phyloP scores from a whole-genome alignment of 2,888 invertebrate species.

The Chironomus tentans region DNA sequence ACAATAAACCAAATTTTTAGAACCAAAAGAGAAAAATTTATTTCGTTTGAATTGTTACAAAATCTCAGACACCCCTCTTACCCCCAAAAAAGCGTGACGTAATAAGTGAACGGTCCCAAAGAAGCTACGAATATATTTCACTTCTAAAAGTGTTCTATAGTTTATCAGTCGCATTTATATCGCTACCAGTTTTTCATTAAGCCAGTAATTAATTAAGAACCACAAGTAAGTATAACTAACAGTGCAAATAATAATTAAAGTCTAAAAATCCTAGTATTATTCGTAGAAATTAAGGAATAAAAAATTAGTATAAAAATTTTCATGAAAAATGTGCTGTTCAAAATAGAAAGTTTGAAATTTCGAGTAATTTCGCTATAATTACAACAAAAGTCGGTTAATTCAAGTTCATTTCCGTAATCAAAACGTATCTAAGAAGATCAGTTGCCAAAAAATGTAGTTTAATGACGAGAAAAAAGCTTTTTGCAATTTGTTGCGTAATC shows the following conservation, averaged over 20 bases:
- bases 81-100: too few relatives aligned
- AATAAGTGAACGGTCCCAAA: too few relatives aligned
- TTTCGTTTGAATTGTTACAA: too few relatives aligned
- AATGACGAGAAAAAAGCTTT: background rate
- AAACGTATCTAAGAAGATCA: background rate
- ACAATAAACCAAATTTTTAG: too few relatives aligned
- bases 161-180: constrained; percentile 8
- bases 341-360: background rate
- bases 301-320: background rate
- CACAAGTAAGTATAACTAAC: background rate
- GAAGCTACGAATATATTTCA: too few relatives aligned
- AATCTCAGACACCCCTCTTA: too few relatives aligned
- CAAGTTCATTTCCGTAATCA: constrained; percentile 14
- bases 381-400: background rate
- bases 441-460: background rate
- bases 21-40: too few relatives aligned
- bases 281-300: background rate
- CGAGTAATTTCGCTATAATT: background rate
- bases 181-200: background rate
- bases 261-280: background rate
- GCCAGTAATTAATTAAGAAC: constrained; percentile 13
- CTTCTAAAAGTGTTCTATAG: too few relatives aligned
- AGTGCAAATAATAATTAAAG: background rate
- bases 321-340: constrained; percentile 2
- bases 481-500: background rate